These are phyloP conservation scores for Trochalopteron elliotii DNA, from an alignment of 2,113 vertebrate species.

Conservation along the genomic window DNA sequence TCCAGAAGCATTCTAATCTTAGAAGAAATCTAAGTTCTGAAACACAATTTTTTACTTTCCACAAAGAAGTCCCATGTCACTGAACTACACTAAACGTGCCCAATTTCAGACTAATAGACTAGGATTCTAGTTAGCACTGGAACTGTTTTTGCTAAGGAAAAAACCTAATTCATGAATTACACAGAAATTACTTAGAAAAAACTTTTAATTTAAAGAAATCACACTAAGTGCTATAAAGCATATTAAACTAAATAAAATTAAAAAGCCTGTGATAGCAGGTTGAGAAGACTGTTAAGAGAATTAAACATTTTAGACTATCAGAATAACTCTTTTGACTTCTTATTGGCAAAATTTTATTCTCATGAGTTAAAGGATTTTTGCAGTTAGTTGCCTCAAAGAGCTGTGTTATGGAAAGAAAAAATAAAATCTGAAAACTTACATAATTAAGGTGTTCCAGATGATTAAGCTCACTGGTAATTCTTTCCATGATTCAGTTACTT, in stretches of 20 bases:
- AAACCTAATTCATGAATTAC: not conserved
- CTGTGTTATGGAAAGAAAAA: conserved; percentile 4
- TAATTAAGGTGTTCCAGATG: conserved; percentile 12
- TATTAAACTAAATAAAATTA: not conserved
- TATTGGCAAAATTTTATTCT: not conserved
- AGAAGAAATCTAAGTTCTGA: not conserved
- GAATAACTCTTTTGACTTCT: not conserved
- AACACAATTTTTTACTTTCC: not conserved
- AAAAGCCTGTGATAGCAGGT: not conserved
- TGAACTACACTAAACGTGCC: not conserved
- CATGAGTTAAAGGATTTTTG: not conserved
- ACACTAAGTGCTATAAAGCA: not conserved
- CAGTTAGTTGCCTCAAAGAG: not conserved
- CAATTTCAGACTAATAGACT: not conserved
- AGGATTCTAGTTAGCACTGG: not conserved
- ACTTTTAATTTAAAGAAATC: not conserved
- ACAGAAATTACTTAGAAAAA: not conserved
- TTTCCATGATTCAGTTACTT: conserved; percentile 44
- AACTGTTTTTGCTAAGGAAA: not conserved
- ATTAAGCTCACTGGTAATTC: conserved; percentile 6
- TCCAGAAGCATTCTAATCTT: not conserved
- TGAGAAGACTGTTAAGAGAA: not conserved
- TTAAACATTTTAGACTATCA: not conserved
- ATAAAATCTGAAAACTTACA: not conserved
- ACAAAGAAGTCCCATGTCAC: not conserved